Evolutionary conservation across 2,797 vertebrate genomes (phyloP).

Genomic region (Squalus acanthias): DNA sequence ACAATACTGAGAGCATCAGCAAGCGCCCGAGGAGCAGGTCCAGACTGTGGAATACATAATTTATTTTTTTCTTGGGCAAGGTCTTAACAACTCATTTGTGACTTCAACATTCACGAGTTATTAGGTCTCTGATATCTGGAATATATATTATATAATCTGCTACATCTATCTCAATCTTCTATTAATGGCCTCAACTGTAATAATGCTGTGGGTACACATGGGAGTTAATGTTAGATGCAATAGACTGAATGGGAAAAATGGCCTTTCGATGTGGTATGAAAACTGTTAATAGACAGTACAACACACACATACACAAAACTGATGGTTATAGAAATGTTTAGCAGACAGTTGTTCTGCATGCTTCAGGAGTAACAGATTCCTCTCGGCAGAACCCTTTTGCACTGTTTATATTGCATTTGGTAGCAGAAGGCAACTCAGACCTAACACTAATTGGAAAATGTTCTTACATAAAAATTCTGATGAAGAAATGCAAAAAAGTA

Average conservation of each 20-base stretch:
- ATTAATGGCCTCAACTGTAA: neutral
- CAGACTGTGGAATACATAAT: neutral
- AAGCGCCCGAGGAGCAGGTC: neutral
- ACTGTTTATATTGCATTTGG: neutral
- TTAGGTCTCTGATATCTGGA: neutral
- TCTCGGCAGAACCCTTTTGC: neutral
- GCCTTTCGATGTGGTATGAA: neutral
- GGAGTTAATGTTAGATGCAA: neutral
- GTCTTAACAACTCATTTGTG: neutral
- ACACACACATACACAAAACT: neutral
- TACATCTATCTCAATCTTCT: neutral
- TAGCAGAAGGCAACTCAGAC: constrained; percentile 8
- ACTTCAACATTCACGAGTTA: neutral
- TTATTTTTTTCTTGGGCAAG: neutral
- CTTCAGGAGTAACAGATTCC: neutral
- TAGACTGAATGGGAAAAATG: neutral
- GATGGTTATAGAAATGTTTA: neutral
- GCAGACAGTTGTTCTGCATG: neutral
- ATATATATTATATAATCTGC: neutral
- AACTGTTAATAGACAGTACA: neutral
- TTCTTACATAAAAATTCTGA: neutral
- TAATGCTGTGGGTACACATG: neutral
- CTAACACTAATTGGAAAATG: neutral
- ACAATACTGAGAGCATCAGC: neutral
- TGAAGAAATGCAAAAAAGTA: constrained; percentile 20